Conservation (phyloP, 2,888 invertebrate genomes). For the Zygogramma bicolorata region DNA sequence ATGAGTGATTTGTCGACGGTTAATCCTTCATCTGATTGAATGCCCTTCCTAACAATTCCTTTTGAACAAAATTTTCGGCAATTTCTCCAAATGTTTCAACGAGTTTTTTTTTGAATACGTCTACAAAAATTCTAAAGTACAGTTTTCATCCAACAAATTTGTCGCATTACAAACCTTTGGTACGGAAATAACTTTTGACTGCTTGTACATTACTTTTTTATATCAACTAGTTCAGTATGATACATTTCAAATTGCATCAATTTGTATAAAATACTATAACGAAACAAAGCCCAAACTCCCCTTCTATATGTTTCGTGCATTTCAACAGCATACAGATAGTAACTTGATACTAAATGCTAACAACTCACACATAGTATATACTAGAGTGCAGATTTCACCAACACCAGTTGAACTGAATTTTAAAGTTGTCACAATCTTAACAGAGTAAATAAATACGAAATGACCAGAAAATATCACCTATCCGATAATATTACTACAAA, state of each 20-base stretch:
- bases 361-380: constrained; percentile 47
- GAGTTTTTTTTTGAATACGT: background rate
- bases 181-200: constrained; percentile 54
- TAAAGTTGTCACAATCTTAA: background rate
- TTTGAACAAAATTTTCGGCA: too few relatives aligned
- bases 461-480: background rate
- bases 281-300: constrained; percentile 70
- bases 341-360: constrained; percentile 47
- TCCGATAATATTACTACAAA: background rate
- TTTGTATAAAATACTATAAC: constrained; percentile 60
- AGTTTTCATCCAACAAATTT: constrained; percentile 27
- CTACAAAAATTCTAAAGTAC: background rate
- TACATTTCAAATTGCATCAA: constrained; percentile 53
- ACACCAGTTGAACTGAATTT: constrained; percentile 16
- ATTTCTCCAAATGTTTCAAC: too few relatives aligned
- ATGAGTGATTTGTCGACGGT: too few relatives aligned
- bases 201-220: constrained; percentile 40
- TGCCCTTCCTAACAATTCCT: too few relatives aligned
- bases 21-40: too few relatives aligned
- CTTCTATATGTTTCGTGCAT: constrained; percentile 92
- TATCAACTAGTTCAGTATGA: constrained; percentile 50
- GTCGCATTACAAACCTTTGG: constrained; percentile 39
- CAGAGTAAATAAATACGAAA: background rate
- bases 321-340: constrained; percentile 84
- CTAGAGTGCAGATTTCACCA: constrained; percentile 29